Evolutionary conservation across 2,113 vertebrate genomes (phyloP).

Genomic region (Columba janthina): DNA sequence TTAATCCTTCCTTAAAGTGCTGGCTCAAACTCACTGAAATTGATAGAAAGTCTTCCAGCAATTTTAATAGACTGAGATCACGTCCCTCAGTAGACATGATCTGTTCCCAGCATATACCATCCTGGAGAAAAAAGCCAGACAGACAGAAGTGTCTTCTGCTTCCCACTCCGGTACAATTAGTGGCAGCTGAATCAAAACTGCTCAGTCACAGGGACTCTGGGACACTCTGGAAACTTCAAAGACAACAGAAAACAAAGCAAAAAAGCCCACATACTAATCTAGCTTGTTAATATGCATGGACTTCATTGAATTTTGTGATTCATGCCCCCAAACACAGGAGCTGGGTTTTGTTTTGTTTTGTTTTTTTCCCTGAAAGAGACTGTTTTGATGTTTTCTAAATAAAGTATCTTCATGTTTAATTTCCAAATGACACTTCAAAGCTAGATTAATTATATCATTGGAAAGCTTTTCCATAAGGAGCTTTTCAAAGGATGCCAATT

Average conservation of each 20-base stretch:
- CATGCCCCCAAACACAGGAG: not conserved
- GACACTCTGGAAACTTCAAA: not conserved
- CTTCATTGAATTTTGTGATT: constrained; percentile 18
- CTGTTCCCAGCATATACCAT: not conserved
- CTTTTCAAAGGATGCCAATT: constrained; percentile 42
- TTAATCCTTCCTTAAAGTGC: not conserved
- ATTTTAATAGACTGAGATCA: not conserved
- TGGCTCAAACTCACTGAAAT: not conserved
- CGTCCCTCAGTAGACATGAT: not conserved
- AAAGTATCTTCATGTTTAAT: constrained; percentile 48
- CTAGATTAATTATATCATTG: constrained; percentile 20
- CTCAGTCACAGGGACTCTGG: not conserved
- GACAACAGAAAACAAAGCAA: not conserved
- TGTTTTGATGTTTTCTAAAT: constrained; percentile 58
- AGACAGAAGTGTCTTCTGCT: not conserved
- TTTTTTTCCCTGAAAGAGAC: not conserved
- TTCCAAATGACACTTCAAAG: constrained; percentile 55
- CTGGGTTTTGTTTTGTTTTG: not conserved
- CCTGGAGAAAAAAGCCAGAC: not conserved
- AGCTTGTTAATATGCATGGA: not conserved
- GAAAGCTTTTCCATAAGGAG: constrained; percentile 31
- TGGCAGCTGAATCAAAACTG: not conserved
- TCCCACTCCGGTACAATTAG: not conserved
- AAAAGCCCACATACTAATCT: not conserved
- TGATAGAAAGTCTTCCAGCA: not conserved